Conservation (phyloP, 2,113 vertebrate genomes). For the Campylomormyrus numenius region DNA sequence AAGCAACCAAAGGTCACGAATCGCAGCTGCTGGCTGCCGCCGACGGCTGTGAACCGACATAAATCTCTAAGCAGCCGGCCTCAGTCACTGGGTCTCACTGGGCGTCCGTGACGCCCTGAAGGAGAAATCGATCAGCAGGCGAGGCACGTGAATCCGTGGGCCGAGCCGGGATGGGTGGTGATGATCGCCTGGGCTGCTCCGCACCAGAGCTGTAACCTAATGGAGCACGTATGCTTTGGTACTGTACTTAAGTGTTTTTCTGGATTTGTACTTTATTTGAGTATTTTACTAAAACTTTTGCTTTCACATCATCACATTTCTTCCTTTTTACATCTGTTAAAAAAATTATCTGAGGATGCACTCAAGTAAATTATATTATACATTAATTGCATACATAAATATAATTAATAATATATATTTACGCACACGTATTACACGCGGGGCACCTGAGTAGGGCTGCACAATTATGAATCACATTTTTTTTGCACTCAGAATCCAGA, state of each 20-base stretch:
- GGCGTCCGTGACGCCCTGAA: conserved; percentile 36
- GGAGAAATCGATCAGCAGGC: conserved; percentile 44
- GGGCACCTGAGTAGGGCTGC: no score
- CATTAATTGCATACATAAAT: neutral
- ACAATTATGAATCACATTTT: neutral
- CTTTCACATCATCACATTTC: neutral
- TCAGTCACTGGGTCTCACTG: conserved; percentile 42
- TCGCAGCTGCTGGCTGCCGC: neutral
- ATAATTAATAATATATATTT: neutral
- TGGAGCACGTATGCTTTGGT: neutral
- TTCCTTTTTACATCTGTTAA: neutral
- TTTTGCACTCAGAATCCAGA: neutral
- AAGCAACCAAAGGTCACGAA: conserved; percentile 4
- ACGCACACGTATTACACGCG: neutral
- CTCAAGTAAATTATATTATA: neutral
- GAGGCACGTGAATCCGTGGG: conserved; percentile 49
- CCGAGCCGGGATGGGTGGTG: conserved; percentile 48
- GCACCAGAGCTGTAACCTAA: neutral
- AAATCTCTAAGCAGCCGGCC: conserved; percentile 53
- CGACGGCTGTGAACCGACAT: conserved; percentile 42
- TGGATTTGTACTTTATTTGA: neutral
- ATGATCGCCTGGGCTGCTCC: conserved; percentile 47
- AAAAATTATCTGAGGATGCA: neutral
- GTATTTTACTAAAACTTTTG: neutral
- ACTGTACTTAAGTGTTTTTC: neutral